These are phyloP conservation scores for Sarcophaga caerulescens DNA, from an alignment of 2,888 invertebrate species.

Conservation along the genomic window DNA sequence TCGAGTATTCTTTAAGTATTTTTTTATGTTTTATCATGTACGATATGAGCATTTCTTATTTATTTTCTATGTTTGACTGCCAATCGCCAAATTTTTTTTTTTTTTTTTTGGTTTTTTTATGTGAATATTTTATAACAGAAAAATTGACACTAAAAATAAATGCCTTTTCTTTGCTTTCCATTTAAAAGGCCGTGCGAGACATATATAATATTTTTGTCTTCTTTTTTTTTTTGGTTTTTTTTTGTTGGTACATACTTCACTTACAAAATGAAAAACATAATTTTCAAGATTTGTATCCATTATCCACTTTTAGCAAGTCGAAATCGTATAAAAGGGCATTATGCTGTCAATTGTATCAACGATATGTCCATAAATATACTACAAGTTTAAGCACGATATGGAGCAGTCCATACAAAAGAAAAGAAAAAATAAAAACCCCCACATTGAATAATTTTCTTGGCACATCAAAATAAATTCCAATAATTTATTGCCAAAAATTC, in stretches of 20 bases:
- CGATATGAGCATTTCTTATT: too few species aligned
- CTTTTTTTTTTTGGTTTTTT: not conserved
- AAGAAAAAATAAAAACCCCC: too few species aligned
- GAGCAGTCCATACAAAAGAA: not conserved
- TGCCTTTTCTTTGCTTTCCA: not conserved
- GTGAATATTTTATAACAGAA: too few species aligned
- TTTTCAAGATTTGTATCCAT: constrained; percentile 1
- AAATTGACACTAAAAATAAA: not conserved
- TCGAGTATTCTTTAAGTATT: too few species aligned
- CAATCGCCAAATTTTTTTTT: too few species aligned
- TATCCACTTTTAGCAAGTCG: not conserved
- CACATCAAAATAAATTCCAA: not conserved
- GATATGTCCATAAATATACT: not conserved
- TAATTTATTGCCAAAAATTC: too few species aligned
- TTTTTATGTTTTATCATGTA: too few species aligned
- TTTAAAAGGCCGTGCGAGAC: not conserved
- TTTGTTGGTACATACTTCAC: not conserved
- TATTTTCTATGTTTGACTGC: too few species aligned
- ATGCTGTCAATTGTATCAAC: too few species aligned
- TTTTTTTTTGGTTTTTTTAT: too few species aligned
- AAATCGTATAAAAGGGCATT: not conserved
- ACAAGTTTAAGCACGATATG: not conserved
- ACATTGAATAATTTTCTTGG: not conserved
- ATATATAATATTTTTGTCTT: not conserved
- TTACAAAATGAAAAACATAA: constrained; percentile 40